Base-by-base conservation (phyloP, 1,140 invertebrate species). In the Dryas iulia region DNA sequence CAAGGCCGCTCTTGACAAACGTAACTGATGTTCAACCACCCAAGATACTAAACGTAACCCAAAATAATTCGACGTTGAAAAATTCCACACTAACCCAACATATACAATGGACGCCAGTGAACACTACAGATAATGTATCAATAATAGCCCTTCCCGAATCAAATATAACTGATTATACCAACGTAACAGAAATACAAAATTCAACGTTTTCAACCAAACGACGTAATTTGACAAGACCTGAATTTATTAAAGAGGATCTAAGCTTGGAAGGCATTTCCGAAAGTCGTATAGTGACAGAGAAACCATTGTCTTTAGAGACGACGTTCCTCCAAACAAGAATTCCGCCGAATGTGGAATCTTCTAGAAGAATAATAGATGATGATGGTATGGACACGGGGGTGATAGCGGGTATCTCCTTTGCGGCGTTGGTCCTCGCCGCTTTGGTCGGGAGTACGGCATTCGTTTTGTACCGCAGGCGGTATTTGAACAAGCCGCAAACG, bases 401-500 rank as follows among this genome's bases (percentile, higher is more conserved):
- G 39, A 96, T 96, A 68, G 95, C 95, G 14, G 95, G 95, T 39
- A 96, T 95, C 71, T 95, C 95, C 53, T 93, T 96, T 62, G 95
- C 94, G 21, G 94, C 94, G 62, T 86, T 96, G 58, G 93, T 94
- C 56, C 78, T 96, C 63, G 93, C 95, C 25, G 95, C 94, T 12
- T 91, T 95, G 12, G 93, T 95, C 73, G 95, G 94, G 60, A 95
- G 94, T 76, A 93, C 95, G 28, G 94, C 94, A 30, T 96, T 96
- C 77, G 93, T 97, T 65, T 92, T 96, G 69, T 97, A 96, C 86
- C 93, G 95, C 26, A 93, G 95, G 60, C 93, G 95, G 76, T 96
- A 95, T 80, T 93, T 96, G 69, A 97, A 97, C 84, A 96, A 96
- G 78, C 96, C 95, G 21, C 96, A 96, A 91, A 96, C 95, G 52